Evolutionary conservation across 2,797 vertebrate genomes (phyloP), one percentile per base, ranked within the genome.

Genomic region (Sebastolobus altivelis): DNA sequence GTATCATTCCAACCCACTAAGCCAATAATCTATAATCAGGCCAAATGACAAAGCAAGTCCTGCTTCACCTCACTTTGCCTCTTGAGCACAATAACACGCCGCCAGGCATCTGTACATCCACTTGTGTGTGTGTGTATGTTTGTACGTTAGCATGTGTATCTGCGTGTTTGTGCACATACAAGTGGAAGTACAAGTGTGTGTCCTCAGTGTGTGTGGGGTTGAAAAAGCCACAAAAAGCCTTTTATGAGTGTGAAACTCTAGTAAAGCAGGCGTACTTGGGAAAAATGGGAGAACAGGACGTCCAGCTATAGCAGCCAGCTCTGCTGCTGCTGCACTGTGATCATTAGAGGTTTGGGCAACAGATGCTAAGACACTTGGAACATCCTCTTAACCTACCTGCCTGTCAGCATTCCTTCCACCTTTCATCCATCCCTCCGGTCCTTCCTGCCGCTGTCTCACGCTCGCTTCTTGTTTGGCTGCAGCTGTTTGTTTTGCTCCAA

Each of bases 201-300:
- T 62, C 38, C 29, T 81, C 22, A 27, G 67, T 74, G 72, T 77
- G 73, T 66, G 59, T 38, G 80, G 79, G 52, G 65, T 61, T 65
- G 77, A 77, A 82, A 83, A 87, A 86, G 85, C 85, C 83, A 79
- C 83, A 88, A 87, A 92, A 88, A 73, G 27, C 7, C 2, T 91
- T 95, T 94, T 89, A 94, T 84, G 87, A 86, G 90, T 87, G 81
- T 84, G 83, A 92, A 93, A 90, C 83, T 85, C 90, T 71, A 77
- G 75, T 87, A 92, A 94, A 94, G 92, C 91, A 93, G 92, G 93
- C 95, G 93, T 91, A 92, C 62, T 76, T 54, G 25, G 80, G 84
- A 87, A 85, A 92, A 93, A 93, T 90, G 88, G 86, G 85, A 68
- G 82, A 88, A 85, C 84, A 81, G 84, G 80, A 82, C 56, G 65